Evolutionary conservation across 2,797 vertebrate genomes (phyloP), one percentile per base, ranked within the genome.

Genomic region (Syndactyla subalaris): DNA sequence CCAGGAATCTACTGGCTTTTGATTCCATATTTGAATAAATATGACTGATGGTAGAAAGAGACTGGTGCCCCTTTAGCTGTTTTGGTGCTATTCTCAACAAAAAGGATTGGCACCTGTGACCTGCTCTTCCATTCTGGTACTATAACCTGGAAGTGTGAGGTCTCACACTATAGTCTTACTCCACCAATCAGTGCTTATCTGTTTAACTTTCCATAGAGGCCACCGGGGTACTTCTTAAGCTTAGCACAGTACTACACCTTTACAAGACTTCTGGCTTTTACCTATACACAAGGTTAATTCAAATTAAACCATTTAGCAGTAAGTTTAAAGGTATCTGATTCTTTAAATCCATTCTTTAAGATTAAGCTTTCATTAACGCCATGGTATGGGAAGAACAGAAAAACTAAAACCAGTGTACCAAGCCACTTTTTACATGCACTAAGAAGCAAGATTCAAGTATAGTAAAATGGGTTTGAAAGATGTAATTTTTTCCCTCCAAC

Each of bases 301-400:
- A 66, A 66, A 55, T 59, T 34, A 26, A 85, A 43, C 52, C n/a
- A 12, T 30, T 84, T 26, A 52, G n/a, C 22, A 78, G 0, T 70
- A 68, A n/a, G 17, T 29, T 85, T 78, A 32, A 73, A 92, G 38
- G 8, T 14, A 85, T 52, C 45, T 39, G 62, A 93, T 76, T 85
- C 92, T 92, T 92, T 90, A 95, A 59, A 86, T 83, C 48, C 32
- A 81, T 72, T 88, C 89, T 94, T 72, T 27, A 54, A 67, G 72
- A 72, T 63, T 43, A 29, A 63, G 34, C 32, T 85, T 94, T 59
- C 32, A 57, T 89, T 88, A 95, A 92, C 14, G 87, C 12, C 6
- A 5, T 83, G 61, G 32, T 8, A 89, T 34, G 66, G 85, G 78
- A 92, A 92, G 61, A 81, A 92, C 29, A 82, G 67, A 87, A 94